Percentiles rank a stretch among this genome's conserved stretches.
These are phyloP conservation scores for Helicolenus hilgendorfi DNA, from an alignment of 2,797 vertebrate genomes.

Conservation along the genomic window DNA sequence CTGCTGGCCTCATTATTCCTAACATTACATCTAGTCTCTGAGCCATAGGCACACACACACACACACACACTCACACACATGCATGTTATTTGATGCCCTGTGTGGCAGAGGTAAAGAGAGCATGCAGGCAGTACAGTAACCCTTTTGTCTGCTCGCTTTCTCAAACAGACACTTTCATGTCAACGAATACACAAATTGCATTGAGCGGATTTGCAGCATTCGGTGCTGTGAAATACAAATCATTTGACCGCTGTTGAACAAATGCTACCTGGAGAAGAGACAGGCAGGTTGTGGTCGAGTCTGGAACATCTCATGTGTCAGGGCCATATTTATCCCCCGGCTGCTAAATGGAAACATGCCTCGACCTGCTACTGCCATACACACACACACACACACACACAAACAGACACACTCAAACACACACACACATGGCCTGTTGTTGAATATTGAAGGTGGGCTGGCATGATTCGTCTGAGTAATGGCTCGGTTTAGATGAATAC, in stretches of 20 bases:
- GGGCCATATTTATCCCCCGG: slow-evolving; percentile 79
- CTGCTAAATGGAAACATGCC: slow-evolving; percentile 82
- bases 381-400: slow-evolving; percentile 5
- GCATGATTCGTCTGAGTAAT: slow-evolving; percentile 42
- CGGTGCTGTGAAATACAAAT: slow-evolving; percentile 77
- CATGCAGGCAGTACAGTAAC: slow-evolving; percentile 49
- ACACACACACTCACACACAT: neutral
- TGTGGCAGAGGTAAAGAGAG: slow-evolving; percentile 57
- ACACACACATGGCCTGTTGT: slow-evolving; percentile 12
- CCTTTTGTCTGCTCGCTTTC: slow-evolving; percentile 45
- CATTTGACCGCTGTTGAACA: slow-evolving; percentile 73
- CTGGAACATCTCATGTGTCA: slow-evolving; percentile 86
- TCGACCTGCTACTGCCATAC: slow-evolving; percentile 70
- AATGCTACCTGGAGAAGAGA: slow-evolving; percentile 75
- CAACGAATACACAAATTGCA: slow-evolving; percentile 10
- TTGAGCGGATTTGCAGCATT: slow-evolving; percentile 73
- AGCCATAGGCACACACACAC: neutral
- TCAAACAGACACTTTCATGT: neutral
- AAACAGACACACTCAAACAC: neutral
- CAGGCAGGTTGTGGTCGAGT: slow-evolving; percentile 80
- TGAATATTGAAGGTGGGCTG: slow-evolving; percentile 33
- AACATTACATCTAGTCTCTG: slow-evolving; percentile 29
- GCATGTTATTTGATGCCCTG: slow-evolving; percentile 62
- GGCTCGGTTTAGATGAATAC: slow-evolving; percentile 49
- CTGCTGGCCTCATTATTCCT: slow-evolving; percentile 60